Evolutionary conservation across 1,140 invertebrate species (phyloP).

Genomic region (Lamellibrachia luymesi): DNA sequence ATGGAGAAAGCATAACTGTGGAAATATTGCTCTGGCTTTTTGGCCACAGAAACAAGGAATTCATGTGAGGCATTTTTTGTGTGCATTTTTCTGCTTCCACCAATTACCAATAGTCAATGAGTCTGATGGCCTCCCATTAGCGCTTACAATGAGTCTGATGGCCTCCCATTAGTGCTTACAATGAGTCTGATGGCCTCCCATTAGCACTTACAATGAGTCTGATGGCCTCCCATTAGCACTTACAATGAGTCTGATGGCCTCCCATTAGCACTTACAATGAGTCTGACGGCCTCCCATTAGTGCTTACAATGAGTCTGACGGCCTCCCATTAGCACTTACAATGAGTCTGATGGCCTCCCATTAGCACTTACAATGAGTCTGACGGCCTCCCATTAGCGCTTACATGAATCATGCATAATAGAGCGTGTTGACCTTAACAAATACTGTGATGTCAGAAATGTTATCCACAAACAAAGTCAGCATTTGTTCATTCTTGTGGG

Average conservation of each 20-base stretch:
- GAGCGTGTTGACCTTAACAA: neutral
- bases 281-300: neutral
- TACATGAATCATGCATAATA: neutral
- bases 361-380: neutral
- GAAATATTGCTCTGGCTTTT: neutral
- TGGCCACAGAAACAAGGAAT: neutral
- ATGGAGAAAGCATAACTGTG: neutral
- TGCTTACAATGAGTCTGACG: neutral
- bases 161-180: neutral
- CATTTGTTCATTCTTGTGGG: neutral
- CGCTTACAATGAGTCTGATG: too few relatives aligned
- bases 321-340: neutral
- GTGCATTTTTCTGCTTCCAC: neutral
- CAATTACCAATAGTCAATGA: neutral
- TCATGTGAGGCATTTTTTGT: neutral
- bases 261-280: neutral
- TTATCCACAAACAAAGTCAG: neutral
- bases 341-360: neutral
- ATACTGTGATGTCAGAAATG: neutral
- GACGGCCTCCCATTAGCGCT: neutral
- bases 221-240: neutral
- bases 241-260: neutral
- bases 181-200: neutral
- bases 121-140: neutral
- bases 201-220: neutral